Percentiles rank a stretch among this genome's conserved stretches.
phyloP scores from a whole-genome alignment of 2,888 invertebrate species.

The Cynaeus angustus region DNA sequence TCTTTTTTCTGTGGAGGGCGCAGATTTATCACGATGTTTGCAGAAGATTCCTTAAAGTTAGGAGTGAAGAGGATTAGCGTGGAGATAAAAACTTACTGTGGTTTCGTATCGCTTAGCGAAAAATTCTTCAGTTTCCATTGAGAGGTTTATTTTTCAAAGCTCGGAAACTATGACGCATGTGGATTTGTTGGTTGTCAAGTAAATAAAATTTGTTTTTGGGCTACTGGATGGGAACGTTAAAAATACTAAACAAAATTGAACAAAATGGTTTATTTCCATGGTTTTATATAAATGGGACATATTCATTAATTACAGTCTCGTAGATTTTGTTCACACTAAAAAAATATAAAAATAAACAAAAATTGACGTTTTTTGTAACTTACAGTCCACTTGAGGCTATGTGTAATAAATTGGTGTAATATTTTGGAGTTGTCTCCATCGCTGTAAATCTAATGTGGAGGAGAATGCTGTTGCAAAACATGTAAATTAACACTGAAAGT shows the following conservation, averaged over 20 bases:
- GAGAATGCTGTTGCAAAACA: constrained; percentile 73
- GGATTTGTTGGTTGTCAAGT: not conserved
- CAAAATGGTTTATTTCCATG: no score
- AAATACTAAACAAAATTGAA: no score
- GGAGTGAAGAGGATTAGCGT: constrained; percentile 25
- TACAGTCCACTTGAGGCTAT: not conserved
- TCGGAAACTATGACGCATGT: constrained; percentile 32
- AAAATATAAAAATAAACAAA: not conserved
- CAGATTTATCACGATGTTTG: constrained; percentile 27
- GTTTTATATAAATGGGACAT: not conserved
- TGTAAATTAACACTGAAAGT: constrained; percentile 72
- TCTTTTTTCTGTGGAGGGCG: constrained; percentile 16
- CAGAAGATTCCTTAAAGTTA: not conserved
- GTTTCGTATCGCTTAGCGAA: constrained; percentile 57
- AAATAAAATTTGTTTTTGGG: constrained; percentile 31
- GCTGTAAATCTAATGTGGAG: constrained; percentile 75
- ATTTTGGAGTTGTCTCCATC: constrained; percentile 74
- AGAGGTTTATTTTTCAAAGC: constrained; percentile 37
- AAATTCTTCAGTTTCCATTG: constrained; percentile 59
- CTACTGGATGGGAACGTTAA: constrained; percentile 7
- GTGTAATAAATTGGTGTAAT: constrained; percentile 67
- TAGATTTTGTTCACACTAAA: not conserved
- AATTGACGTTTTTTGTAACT: not conserved
- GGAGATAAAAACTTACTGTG: constrained; percentile 47
- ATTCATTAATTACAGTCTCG: not conserved